Percentiles rank a stretch among this genome's conserved stretches.
Conservation (phyloP, 2,888 invertebrate species). For the Flexamia atlantica region DNA sequence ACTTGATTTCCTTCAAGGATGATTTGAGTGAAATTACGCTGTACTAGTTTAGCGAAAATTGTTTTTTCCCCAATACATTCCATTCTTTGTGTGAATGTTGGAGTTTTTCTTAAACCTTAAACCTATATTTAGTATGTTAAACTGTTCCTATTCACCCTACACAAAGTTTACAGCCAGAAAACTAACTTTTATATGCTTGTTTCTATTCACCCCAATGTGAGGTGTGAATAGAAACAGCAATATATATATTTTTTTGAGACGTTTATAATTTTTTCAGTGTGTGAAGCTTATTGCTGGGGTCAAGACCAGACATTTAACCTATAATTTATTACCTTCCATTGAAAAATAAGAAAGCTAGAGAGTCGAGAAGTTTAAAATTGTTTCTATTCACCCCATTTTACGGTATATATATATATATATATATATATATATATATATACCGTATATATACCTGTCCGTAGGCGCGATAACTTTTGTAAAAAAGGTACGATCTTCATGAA, state of each 20-base stretch:
- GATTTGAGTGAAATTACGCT: conserved; percentile 49
- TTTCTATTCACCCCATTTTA: conserved; percentile 59
- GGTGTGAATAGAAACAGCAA: conserved; percentile 59
- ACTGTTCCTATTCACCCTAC: conserved; percentile 57
- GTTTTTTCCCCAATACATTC: conserved; percentile 41
- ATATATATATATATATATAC: too few species aligned
- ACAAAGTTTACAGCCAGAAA: conserved; percentile 22
- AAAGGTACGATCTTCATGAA: too few species aligned
- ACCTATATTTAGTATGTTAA: conserved; percentile 40
- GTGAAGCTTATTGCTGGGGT: conserved; percentile 48
- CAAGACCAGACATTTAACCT: conserved; percentile 15
- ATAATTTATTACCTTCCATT: conserved; percentile 30
- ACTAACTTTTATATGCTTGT: conserved; percentile 6
- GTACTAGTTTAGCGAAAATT: conserved; percentile 46
- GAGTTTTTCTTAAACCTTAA: conserved; percentile 42
- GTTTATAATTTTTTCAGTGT: conserved; percentile 40
- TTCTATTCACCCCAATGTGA: conserved; percentile 59
- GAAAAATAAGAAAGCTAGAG: conserved; percentile 51
- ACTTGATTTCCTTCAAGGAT: conserved; percentile 48
- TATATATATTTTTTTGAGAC: conserved; percentile 11
- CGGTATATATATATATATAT: not conserved
- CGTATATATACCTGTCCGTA: too few species aligned
- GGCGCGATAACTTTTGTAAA: too few species aligned
- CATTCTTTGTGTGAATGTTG: conserved; percentile 35
- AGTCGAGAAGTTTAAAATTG: conserved; percentile 55